These are phyloP conservation scores for Nematostella vectensis DNA, from an alignment of 92 coral and sea anemone species.

Conservation along the genomic window DNA sequence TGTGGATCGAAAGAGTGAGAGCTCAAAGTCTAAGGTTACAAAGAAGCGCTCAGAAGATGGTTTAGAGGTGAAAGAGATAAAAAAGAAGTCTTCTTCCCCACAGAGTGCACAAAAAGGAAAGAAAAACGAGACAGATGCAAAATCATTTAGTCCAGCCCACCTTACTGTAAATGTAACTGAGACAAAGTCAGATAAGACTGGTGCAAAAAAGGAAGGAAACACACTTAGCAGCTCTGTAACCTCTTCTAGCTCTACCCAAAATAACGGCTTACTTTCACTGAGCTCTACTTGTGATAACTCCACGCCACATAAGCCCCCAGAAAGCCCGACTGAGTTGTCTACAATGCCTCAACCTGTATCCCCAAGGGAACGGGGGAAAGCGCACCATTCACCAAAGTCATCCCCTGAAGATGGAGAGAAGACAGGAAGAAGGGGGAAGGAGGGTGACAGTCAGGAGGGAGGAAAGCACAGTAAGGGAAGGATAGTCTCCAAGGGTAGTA, in stretches of 20 bases:
- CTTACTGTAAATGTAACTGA: conserved; percentile 2
- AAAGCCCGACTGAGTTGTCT: background rate
- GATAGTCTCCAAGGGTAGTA: conserved; percentile 26
- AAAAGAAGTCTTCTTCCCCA: conserved; percentile 2
- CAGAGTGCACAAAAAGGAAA: conserved; percentile 8
- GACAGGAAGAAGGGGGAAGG: conserved; percentile 27
- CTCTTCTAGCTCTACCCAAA: background rate
- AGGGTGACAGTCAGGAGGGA: conserved; percentile 11
- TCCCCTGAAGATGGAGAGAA: conserved; percentile 24
- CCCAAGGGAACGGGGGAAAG: conserved; percentile 15
- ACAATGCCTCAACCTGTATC: conserved; percentile 21
- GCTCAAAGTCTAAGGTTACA: conserved; percentile 7
- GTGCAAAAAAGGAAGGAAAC: conserved; percentile 9
- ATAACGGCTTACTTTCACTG: background rate
- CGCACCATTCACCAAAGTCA: conserved; percentile 22
- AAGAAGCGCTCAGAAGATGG: conserved; percentile 19
- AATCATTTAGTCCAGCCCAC: conserved; percentile 12
- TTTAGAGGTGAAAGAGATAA: conserved; percentile 9
- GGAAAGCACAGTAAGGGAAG: conserved; percentile 23
- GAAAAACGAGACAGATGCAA: conserved; percentile 30
- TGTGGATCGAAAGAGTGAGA: conserved; percentile 14
- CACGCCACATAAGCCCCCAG: background rate
- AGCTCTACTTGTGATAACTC: background rate
- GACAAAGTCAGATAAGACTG: conserved; percentile 8
- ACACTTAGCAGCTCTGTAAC: conserved; percentile 8